Base-by-base conservation (phyloP, 2,888 invertebrate species). In the Drosophila anomalata region DNA sequence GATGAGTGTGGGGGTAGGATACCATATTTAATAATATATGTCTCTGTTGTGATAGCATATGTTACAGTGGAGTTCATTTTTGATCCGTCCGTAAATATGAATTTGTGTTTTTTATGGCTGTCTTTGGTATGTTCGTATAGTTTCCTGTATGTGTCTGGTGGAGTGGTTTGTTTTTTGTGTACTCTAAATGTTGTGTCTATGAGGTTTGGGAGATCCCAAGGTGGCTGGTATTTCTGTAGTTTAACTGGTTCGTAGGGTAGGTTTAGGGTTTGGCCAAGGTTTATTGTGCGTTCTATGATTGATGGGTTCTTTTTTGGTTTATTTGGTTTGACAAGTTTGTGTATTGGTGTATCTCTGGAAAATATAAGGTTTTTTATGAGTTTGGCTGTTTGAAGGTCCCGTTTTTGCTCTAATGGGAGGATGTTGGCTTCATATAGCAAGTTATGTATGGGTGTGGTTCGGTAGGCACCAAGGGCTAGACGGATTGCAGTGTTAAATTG, bases 131-230 rank as follows among this genome's bases (percentile, higher is more conserved):
- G 48, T 50, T 17, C 17, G 17, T 17, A 17, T 17, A 17, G 17
- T 17, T 17, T 17, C 17, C 17, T 17, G 17, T 17, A 48, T 50
- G 26, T 50, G 12, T 41, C 48, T 48, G 41, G 48, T 29, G 48
- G 26, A 41, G 57, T 50, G 9, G 20, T 29, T 48, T 24, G 36
- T 50, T 41, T 41, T 29, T 20, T 36, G 48, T 48, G 20, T 3
- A 17, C 26, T 57, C 57, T 39, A 20, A 48, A 48, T 39, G n/a
- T 36, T 48, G 39, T 57, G 17, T 57, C 48, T 57, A 57, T 47
- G 48, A 52, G 36, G 9, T 52, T 36, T 11, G 39, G 39, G 39
- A 24, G 24, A 22, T 22, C 22, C 22, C 22, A 22, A 24, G 46
- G 33, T 56, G 47, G 47, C 29, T 29, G 29, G 29, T 29, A 29